Conservation (phyloP, 2,113 vertebrate genomes). For the Mesembrinibis cayennensis region DNA sequence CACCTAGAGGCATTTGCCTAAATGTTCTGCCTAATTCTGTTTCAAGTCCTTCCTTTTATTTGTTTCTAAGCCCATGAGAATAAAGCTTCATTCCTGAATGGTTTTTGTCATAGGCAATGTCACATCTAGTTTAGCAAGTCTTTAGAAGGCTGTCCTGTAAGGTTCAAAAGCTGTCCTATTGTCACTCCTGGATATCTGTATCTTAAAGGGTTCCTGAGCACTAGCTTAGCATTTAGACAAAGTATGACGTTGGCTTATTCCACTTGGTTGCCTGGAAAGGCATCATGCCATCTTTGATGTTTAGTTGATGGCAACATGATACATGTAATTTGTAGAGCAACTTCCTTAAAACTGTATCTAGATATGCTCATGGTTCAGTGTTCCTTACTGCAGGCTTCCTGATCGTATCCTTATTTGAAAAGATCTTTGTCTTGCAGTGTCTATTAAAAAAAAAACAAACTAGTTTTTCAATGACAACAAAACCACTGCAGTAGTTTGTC, state of each 20-base stretch:
- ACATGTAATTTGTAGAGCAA: neutral
- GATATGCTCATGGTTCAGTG: neutral
- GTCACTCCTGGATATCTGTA: neutral
- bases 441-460: neutral
- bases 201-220: neutral
- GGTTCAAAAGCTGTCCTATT: neutral
- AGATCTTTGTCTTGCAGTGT: neutral
- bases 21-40: neutral
- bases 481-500: neutral
- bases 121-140: neutral
- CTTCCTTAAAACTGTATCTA: neutral
- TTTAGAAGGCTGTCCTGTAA: neutral
- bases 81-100: neutral
- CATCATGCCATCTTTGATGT: neutral
- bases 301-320: neutral
- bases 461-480: neutral
- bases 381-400: neutral
- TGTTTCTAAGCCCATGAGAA: neutral
- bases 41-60: neutral
- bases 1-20: neutral
- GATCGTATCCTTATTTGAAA: neutral
- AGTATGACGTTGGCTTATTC: neutral
- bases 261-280: neutral
- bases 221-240: neutral
- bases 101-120: neutral